Percentiles rank a stretch among this genome's conserved stretches.
These are phyloP conservation scores for Numida meleagris DNA, from an alignment of 2,113 vertebrate genomes.

Conservation along the genomic window DNA sequence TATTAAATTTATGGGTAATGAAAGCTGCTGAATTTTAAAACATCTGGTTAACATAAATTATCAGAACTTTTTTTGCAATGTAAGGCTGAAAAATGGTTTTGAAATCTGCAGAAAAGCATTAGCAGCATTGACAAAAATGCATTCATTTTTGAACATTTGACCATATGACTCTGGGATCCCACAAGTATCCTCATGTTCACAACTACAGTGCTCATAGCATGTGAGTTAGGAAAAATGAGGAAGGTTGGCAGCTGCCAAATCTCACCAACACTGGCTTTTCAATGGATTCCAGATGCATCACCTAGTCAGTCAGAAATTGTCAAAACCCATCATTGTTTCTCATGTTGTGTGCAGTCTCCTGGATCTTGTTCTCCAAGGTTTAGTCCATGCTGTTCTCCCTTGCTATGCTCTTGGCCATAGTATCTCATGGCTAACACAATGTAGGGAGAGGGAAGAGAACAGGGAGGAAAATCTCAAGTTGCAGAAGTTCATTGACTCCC, in stretches of 20 bases:
- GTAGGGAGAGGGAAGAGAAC: accelerated
- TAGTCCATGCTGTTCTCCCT: background rate
- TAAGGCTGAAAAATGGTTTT: conserved; percentile 60
- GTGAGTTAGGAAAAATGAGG: background rate
- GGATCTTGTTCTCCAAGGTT: background rate
- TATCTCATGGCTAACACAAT: background rate
- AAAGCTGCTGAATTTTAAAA: conserved; percentile 80
- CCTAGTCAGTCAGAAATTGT: accelerated
- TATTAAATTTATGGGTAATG: conserved; percentile 82
- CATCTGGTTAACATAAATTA: conserved; percentile 82
- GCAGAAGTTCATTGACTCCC: background rate
- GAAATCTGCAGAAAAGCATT: conserved; percentile 67
- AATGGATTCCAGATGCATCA: background rate
- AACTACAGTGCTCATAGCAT: background rate
- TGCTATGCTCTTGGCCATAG: background rate
- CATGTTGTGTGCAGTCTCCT: background rate
- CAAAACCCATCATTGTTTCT: background rate
- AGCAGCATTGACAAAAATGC: conserved; percentile 49
- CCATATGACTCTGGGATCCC: background rate
- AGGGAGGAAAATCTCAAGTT: background rate
- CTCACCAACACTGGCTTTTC: background rate
- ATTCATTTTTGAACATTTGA: conserved; percentile 57
- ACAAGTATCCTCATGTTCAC: background rate
- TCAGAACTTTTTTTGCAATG: conserved; percentile 15
- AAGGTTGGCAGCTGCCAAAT: background rate